These are phyloP conservation scores for Mesocricetus auratus DNA, from an alignment of 2,113 vertebrate genomes.

Conservation along the genomic window DNA sequence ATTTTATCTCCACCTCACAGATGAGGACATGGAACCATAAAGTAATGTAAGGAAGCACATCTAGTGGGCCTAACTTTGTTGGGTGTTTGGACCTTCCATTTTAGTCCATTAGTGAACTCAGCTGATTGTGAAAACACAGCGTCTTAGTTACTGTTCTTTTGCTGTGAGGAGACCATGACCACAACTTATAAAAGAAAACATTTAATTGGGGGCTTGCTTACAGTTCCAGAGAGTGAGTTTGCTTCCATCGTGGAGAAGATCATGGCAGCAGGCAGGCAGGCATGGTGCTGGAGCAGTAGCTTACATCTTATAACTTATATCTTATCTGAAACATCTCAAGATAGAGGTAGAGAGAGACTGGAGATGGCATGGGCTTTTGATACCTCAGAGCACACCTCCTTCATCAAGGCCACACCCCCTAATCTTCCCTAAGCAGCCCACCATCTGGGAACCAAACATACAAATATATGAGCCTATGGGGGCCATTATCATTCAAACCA, in stretches of 20 bases:
- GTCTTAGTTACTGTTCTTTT: neutral
- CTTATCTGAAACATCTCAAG: neutral
- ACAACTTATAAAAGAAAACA: neutral
- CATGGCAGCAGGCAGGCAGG: neutral
- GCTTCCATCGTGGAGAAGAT: neutral
- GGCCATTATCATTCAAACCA: neutral
- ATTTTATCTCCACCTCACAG: constrained; percentile 1
- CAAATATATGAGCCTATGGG: neutral
- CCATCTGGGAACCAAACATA: neutral
- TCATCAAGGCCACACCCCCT: neutral
- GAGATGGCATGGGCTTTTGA: neutral
- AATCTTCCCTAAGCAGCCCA: neutral
- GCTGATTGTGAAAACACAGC: neutral
- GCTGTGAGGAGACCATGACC: neutral
- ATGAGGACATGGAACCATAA: neutral
- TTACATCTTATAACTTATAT: neutral
- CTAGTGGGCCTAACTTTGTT: neutral
- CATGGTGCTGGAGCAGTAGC: neutral
- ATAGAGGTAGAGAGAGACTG: neutral
- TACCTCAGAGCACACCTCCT: neutral
- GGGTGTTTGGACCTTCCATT: neutral
- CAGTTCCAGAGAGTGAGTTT: neutral
- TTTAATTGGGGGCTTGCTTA: neutral
- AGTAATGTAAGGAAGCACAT: neutral
- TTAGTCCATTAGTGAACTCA: neutral